Base-by-base conservation (phyloP, 2,797 vertebrate species). In the Anniella stebbinsi region DNA sequence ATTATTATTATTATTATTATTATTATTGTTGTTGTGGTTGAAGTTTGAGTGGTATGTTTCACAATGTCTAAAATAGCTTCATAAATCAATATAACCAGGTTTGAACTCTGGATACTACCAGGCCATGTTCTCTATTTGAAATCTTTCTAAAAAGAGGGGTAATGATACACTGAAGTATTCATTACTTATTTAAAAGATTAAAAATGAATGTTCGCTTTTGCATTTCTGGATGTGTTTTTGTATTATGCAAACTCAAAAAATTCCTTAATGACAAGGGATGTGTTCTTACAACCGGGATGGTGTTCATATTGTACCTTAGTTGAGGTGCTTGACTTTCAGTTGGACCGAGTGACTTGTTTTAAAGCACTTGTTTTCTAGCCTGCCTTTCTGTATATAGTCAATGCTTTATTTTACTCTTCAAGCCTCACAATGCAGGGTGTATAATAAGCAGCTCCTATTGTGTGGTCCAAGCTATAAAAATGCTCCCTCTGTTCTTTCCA, bases 381-480 rank as follows among this genome's bases (percentile, higher is more conserved):
- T 84, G 94, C 95, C 87, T 96, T 48, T 81, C 94, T 96, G 28
- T 95, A 91, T 93, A 86, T 94, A 91, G 33, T 95, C 15, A n/a
- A 0, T 94, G 96, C 95, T 96, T 96, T 93, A 92, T 95, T 96
- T 94, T 94, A 95, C 92, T 95, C 95, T 96, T 93, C 86, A 89
- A 94, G 93, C 93, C 95, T 94, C 93, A 96, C 95, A 96, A 96
- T 96, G 93, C 95, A 95, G 94, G 94, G 96, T 96, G 97, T 96
- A 97, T 97, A 98, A 97, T 98, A 98, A 97, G 98, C 98, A 97
- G 95, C 97, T 98, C 98, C 96, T 98, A 99, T 98, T 99, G 98
- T 99, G 98, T 99, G 99, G 98, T 99, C 98, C 97, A 81, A 91
- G 96, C 97, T 97, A 97, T 98, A 98, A 98, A 98, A 98, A 98